Base-by-base conservation (phyloP, 1,140 invertebrate species). In the Drosophila littoralis region DNA sequence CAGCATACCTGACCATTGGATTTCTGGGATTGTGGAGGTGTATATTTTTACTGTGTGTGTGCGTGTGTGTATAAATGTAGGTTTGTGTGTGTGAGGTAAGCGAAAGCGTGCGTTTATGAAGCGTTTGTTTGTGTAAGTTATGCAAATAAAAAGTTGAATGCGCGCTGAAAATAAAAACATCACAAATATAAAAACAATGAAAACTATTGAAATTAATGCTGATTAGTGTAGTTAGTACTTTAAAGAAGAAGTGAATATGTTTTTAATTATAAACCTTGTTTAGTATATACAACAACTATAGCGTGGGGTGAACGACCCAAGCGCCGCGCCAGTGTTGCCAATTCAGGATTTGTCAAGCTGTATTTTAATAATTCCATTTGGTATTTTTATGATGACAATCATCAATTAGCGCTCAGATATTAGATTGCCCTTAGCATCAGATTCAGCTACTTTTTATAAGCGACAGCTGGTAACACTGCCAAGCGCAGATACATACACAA, bases 1-100 rank as follows among this genome's bases (percentile, higher is more conserved):
- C 38, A 7, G 61, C 82, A 88, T 86, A 86, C 83, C 84, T 86
- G 83, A 73, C 76, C 83, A 86, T 86, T 28, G 22, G 64, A 79
- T 77, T 81, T 65, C 15, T 58, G 59, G 59, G 50, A 55, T 42
- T 40, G n/a, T 73, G 36, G 28, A 48, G 67, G 13, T 73, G n/a
- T 54, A 38, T 55, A 36, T 54, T 40, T 42, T 48, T 54, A 48
- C 17, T 64, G 45, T 28, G 22, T 17, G 17, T 17, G 17, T 17
- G 51, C 66, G 45, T 50, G 54, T 51, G 22, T 22, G 1, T 22
- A 35, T 43, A 46, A 36, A 43, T 64, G 28, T 64, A 48, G 71
- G 43, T 12, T 75, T 69, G 46, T 40, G 45, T 40, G 45, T 52
- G 58, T 60, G 36, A 51, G 43, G 28, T 69, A 57, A 64, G 43